Base-by-base conservation (phyloP, 23 tunicate genomes). In the Clavelina lepadiformis region DNA sequence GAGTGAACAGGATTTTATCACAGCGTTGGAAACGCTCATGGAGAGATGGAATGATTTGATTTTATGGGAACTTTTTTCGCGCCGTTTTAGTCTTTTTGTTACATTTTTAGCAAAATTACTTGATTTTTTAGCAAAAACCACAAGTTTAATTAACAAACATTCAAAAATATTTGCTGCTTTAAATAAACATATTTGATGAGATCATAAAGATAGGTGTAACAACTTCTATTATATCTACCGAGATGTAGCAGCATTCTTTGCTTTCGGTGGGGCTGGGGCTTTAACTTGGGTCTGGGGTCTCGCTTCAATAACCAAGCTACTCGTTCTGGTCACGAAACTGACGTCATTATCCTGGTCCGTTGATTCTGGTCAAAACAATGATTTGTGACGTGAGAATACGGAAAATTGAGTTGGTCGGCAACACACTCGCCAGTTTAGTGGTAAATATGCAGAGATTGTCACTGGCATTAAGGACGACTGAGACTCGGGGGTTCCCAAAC, bases 181-280 rank as follows among this genome's bases (percentile, higher is more conserved):
- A n/a, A n/a, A n/a, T n/a, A n/a, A n/a, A n/a, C n/a, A n/a, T n/a
- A n/a, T n/a, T n/a, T n/a, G n/a, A n/a, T n/a, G n/a, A n/a, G n/a
- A n/a, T n/a, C n/a, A n/a, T n/a, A n/a, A n/a, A n/a, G n/a, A n/a
- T n/a, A n/a, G n/a, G n/a, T n/a, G n/a, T n/a, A n/a, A n/a, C n/a
- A n/a, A n/a, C n/a, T n/a, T n/a, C n/a, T n/a, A n/a, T n/a, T n/a
- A n/a, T n/a, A n/a, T n/a, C 33, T 72, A 63, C 63, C 53, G 65
- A 18, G 73, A 11, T 23, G 20, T 51, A 2, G 37, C 63, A 32
- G 61, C 20, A 24, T 1, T 30, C 52, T 46, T 75, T 18, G 52
- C 35, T 27, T 66, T 45, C 29, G 84, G 84, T 1, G 84, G 84
- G 20, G 75, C 69, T 0, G 84, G 84, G 8, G 84, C 51, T 3